These are phyloP conservation scores for Benitochromis conjunctus DNA, from an alignment of 2,113 vertebrate genomes.

Conservation along the genomic window DNA sequence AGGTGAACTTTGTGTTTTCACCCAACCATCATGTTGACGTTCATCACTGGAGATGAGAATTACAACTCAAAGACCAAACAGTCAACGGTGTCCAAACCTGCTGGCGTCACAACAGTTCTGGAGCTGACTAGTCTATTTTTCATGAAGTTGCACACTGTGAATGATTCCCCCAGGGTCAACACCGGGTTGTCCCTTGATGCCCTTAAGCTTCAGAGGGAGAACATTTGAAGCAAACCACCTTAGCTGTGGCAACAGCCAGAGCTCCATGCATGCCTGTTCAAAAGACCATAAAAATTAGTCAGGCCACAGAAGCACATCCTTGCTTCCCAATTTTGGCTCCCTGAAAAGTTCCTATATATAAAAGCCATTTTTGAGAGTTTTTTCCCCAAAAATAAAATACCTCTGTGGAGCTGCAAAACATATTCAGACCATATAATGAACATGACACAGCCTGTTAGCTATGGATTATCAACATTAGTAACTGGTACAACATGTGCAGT, in stretches of 20 bases:
- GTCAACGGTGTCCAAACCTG: neutral
- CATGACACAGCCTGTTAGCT: neutral
- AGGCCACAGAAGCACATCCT: neutral
- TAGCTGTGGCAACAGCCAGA: neutral
- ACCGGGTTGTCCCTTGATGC: neutral
- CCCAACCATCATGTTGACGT: neutral
- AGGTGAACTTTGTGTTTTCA: neutral
- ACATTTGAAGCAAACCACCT: neutral
- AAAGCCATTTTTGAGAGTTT: neutral
- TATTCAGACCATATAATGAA: neutral
- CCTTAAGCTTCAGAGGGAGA: neutral
- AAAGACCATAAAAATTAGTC: neutral
- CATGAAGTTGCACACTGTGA: neutral
- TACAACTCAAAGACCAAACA: neutral
- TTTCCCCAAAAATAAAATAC: neutral
- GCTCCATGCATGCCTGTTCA: neutral
- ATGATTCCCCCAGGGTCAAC: neutral
- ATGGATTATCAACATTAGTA: neutral
- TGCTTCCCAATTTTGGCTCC: neutral
- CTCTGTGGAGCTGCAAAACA: neutral
- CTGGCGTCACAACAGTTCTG: neutral
- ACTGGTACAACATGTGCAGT: neutral
- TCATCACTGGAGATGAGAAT: neutral
- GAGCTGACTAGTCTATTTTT: neutral
- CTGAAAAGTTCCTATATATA: neutral